Base-by-base conservation (phyloP, 2,888 invertebrate species). In the Tupiocoris notatus region DNA sequence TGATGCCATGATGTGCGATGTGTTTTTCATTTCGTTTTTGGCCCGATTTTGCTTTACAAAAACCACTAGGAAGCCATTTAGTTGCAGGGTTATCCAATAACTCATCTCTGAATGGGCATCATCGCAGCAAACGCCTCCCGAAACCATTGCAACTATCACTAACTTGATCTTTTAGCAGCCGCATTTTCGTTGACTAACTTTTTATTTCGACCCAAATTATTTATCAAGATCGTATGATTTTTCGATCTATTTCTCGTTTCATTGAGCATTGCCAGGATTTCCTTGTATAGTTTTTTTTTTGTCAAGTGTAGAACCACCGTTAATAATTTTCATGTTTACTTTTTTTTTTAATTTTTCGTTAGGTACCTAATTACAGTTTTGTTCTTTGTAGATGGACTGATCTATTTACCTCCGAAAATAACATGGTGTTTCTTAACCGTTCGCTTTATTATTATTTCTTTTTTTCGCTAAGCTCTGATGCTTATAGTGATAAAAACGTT, bases 41-140 rank as follows among this genome's bases (percentile, higher is more conserved):
- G 22, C 17, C 24, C 59, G 61, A 20, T 70, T 23, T 68, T 68
- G 24, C n/a, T n/a, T 18, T 16, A 22, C 0, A 57, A 61, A 67
- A 67, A 2, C 20, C 39, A 67, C 18, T 65, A 17, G 25, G 17
- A 62, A 21, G 39, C 24, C n/a, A 79, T 82, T 81, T 81, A 86
- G 84, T 85, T 86, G 84, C 86, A 87, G 87, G 87, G 86, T 87
- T 87, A 86, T 86, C 86, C 85, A 86, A 86, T 85, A 39, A 12
- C 81, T 67, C 77, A 74, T 39, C 12, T 39, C 12, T 39, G 39
- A n/a, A 12, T 39, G 77, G 78, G 78, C 77, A 63, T 67, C 18
- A 61, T 64, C 71, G 12, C 39, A 21, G 54, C 75, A 57, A 76
- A 68, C 25, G 58, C 66, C 76, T 76, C 62, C 73, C 82, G 82